These are phyloP conservation scores for Oxytorus armatus DNA, from an alignment of 2,888 invertebrate genomes.

Conservation along the genomic window DNA sequence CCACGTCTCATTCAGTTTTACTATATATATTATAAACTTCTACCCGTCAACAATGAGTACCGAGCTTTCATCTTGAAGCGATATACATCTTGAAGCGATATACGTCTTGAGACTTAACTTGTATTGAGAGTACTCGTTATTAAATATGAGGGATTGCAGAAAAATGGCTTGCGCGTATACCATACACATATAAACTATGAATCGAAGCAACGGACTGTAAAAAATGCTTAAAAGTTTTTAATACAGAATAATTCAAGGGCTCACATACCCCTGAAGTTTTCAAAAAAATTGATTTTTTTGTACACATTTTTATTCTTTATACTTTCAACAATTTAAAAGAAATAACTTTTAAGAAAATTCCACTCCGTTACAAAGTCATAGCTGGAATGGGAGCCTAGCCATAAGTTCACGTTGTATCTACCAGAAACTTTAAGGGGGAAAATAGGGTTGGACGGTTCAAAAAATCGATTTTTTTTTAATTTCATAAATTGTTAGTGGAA, in stretches of 20 bases:
- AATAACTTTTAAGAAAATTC: no score
- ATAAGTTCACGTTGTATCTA: no score
- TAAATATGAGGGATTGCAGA: neutral
- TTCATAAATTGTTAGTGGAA: no score
- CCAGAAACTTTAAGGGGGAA: no score
- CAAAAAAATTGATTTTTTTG: no score
- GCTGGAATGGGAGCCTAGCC: no score
- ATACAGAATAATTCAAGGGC: conserved; percentile 22
- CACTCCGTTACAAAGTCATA: no score
- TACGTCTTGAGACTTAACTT: conserved; percentile 4
- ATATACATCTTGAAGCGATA: conserved; percentile 1
- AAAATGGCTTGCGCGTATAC: neutral
- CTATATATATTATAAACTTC: conserved; percentile 20
- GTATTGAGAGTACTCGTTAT: conserved; percentile 7
- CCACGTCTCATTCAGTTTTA: conserved; percentile 51
- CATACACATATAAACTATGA: neutral
- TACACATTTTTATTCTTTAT: no score
- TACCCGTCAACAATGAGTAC: conserved; percentile 22
- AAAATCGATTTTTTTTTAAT: no score
- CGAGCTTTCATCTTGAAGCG: conserved; percentile 52
- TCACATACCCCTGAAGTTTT: no score
- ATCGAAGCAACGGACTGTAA: neutral
- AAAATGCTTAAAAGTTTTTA: conserved; percentile 13
- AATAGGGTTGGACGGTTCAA: no score
- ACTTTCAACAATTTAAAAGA: no score